A percentile compares a stretch with the other conserved stretches of the same genome.
These are phyloP conservation scores for Chymomyza caudatula DNA, from an alignment of 2,888 invertebrate species.

Conservation along the genomic window DNA sequence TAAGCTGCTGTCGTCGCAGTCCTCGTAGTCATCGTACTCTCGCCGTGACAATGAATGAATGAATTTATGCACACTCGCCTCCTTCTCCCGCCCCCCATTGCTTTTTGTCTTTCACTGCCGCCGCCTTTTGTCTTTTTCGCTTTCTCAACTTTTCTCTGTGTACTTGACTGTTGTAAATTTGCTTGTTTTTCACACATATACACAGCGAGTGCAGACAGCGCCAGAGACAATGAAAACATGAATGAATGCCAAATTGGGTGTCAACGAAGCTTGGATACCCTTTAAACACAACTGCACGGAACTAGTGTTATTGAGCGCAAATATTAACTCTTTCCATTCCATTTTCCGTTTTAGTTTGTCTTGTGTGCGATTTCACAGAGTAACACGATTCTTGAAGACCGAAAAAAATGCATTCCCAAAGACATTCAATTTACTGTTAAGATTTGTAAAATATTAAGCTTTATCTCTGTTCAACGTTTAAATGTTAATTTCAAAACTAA, in stretches of 20 bases:
- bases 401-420: no score
- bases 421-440: no score
- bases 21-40: neutral
- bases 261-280: neutral
- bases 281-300: neutral
- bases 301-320: no score
- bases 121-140: neutral
- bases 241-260: neutral
- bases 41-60: neutral
- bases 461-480: no score
- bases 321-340: no score
- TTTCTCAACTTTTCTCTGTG: neutral
- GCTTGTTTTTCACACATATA: constrained; percentile 1
- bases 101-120: neutral
- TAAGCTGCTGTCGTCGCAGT: neutral
- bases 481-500: no score
- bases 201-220: neutral
- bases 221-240: neutral
- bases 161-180: neutral
- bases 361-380: no score
- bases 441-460: no score
- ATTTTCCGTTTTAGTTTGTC: no score
- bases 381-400: no score
- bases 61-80: constrained; percentile 1
- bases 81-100: neutral